Evolutionary conservation across 2,888 invertebrate species (phyloP).

Genomic region (Tuta absoluta): DNA sequence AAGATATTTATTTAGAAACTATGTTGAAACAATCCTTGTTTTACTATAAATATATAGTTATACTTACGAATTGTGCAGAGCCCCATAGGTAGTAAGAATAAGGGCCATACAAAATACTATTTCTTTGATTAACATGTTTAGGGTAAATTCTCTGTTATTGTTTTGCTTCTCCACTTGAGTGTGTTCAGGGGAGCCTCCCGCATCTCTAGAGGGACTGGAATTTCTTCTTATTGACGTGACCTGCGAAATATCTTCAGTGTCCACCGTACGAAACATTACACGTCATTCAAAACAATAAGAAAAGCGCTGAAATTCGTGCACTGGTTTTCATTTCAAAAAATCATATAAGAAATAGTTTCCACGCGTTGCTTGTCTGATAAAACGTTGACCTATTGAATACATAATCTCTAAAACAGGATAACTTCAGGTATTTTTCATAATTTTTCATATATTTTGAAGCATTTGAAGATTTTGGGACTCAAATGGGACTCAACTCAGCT

Average conservation of each 20-base stretch:
- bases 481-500: neutral
- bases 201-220: conserved; percentile 67
- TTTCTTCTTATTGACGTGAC: conserved; percentile 70
- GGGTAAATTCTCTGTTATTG: conserved; percentile 65
- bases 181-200: conserved; percentile 59
- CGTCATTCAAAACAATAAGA: conserved; percentile 74
- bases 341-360: conserved; percentile 36
- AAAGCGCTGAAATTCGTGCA: conserved; percentile 48
- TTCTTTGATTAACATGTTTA: conserved; percentile 84
- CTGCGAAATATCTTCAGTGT: conserved; percentile 71
- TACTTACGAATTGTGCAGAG: conserved; percentile 86
- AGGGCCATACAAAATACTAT: conserved; percentile 83
- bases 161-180: conserved; percentile 60
- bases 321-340: conserved; percentile 54
- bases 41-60: neutral
- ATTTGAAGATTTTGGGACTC: neutral
- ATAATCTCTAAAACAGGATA: conserved; percentile 42
- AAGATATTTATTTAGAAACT: too few relatives aligned
- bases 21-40: neutral
- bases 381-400: conserved; percentile 42
- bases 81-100: conserved; percentile 85
- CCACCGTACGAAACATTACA: conserved; percentile 80
- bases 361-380: conserved; percentile 36
- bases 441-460: conserved; percentile 11
- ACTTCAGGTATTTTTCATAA: conserved; percentile 3